phyloP scores from a whole-genome alignment of 2,797 vertebrate species.

The Eurystomus glaucurus region DNA sequence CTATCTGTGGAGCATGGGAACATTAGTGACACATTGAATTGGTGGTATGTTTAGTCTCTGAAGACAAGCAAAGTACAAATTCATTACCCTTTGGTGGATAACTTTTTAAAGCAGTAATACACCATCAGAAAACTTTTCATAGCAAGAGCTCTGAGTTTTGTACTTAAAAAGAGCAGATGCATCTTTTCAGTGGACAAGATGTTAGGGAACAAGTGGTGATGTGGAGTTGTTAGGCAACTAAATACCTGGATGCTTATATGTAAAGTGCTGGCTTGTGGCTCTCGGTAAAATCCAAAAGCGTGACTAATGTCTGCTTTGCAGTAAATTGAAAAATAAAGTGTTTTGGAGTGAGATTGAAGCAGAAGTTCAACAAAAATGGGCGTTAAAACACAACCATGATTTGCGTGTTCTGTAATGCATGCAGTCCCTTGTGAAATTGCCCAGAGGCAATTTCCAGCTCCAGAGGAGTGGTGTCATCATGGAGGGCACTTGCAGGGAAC shows the following conservation, averaged over 20 bases:
- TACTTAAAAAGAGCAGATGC: accelerated
- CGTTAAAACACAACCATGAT: accelerated
- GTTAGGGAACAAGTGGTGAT: not conserved
- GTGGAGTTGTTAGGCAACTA: not conserved
- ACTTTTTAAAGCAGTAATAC: not conserved
- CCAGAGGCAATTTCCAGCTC: not conserved
- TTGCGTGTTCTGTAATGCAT: not conserved
- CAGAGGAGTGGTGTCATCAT: not conserved
- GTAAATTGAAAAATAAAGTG: not conserved
- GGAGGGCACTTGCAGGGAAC: not conserved
- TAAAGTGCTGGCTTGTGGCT: not conserved
- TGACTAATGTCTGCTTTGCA: not conserved
- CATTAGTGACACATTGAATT: not conserved
- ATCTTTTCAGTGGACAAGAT: not conserved
- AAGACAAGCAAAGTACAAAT: not conserved
- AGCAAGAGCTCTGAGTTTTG: not conserved
- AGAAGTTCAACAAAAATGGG: not conserved
- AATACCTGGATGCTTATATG: accelerated
- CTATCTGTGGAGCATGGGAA: not conserved
- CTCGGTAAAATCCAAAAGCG: not conserved
- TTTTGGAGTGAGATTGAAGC: not conserved
- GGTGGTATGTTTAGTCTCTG: not conserved
- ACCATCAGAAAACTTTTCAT: not conserved
- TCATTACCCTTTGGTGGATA: not conserved
- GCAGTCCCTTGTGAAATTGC: not conserved